Percentiles rank a stretch among this genome's conserved stretches.
These are phyloP conservation scores for Eunapius fragilis DNA, from an alignment of 37 sponge, comb jelly and placozoan genomes.

Conservation along the genomic window DNA sequence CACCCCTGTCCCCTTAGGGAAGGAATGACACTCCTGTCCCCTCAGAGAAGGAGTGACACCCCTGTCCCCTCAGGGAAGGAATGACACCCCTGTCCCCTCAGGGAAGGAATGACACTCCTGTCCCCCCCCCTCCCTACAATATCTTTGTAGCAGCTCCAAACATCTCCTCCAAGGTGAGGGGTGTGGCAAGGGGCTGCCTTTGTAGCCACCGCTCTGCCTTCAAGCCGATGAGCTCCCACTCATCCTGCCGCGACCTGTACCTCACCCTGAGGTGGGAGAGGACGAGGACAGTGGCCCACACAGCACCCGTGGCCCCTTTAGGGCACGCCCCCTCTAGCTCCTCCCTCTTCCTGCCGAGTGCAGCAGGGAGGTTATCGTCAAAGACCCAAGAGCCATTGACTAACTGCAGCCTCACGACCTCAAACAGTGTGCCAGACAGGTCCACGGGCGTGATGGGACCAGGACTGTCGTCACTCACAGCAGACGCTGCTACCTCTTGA, in stretches of 20 bases:
- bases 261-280: slow-evolving; percentile 19
- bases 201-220: slow-evolving; percentile 70
- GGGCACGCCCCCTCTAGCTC: slow-evolving; percentile 49
- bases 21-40: no score
- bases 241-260: slow-evolving; percentile 31
- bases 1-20: no score
- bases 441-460: not conserved
- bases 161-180: slow-evolving; percentile 4
- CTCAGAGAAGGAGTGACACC: no score
- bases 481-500: not conserved
- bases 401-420: slow-evolving; percentile 28
- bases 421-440: not conserved
- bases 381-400: slow-evolving; percentile 60
- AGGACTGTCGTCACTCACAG: not conserved
- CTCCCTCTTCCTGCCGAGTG: slow-evolving; percentile 20
- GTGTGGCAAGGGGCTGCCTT: slow-evolving; percentile 34
- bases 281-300: slow-evolving; percentile 69
- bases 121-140: no score
- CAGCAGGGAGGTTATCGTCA: not conserved
- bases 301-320: slow-evolving; percentile 2
- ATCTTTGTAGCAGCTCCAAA: slow-evolving; percentile 3
- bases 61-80: no score
- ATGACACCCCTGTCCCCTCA: no score
- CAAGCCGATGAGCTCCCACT: slow-evolving; percentile 69
- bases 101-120: no score